Conservation (phyloP, 2,113 vertebrate species). For the Pollimyrus isidori region DNA sequence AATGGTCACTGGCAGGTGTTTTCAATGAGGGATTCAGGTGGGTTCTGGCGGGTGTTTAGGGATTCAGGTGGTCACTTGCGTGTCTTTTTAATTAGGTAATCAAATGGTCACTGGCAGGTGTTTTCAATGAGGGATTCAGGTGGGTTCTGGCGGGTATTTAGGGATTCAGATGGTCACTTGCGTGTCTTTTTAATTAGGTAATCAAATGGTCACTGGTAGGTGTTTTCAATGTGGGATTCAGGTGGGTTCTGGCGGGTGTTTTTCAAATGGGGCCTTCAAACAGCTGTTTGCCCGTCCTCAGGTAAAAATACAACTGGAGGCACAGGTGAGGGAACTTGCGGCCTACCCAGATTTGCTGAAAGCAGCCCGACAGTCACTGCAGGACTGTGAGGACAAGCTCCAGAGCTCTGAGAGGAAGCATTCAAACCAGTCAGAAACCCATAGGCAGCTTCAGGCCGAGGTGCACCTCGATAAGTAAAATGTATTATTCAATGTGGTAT, state of each 20-base stretch:
- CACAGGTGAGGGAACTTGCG: constrained; percentile 58
- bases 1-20: background rate
- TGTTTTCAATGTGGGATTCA: background rate
- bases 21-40: background rate
- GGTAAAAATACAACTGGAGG: constrained; percentile 61
- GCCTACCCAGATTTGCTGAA: constrained; percentile 54
- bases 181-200: background rate
- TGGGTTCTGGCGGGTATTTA: background rate
- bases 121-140: background rate
- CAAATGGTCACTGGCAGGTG: background rate
- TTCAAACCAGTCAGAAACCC: constrained; percentile 53
- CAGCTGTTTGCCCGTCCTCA: constrained; percentile 47
- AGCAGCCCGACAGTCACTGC: constrained; percentile 53
- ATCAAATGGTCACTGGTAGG: background rate
- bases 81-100: background rate
- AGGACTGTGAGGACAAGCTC: constrained; percentile 58
- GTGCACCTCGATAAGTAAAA: constrained; percentile 45
- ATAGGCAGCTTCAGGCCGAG: constrained; percentile 67
- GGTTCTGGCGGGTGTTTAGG: background rate
- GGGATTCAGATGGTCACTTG: background rate
- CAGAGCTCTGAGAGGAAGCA: constrained; percentile 46
- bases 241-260: background rate
- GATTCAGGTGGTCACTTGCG: no score
- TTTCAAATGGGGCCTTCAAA: background rate
- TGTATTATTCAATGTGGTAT: background rate